phyloP scores from a whole-genome alignment of 1,140 invertebrate genomes.

The Drosophila eugracilis region DNA sequence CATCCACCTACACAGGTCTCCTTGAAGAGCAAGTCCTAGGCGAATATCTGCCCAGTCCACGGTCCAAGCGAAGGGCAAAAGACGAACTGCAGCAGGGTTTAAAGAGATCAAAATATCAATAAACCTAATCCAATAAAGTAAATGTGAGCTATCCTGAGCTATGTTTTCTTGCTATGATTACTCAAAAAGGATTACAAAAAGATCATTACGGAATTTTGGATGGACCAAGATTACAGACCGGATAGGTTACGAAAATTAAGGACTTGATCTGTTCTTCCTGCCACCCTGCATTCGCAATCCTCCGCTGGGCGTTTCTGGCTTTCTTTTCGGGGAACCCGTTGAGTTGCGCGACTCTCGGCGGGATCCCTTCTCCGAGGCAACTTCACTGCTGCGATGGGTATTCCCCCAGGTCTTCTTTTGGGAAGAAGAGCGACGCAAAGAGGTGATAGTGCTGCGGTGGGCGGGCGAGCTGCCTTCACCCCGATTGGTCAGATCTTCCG shows the following conservation, averaged over 20 bases:
- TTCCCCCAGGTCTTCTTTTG: background rate
- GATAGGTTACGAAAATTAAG: background rate
- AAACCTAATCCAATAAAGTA: background rate
- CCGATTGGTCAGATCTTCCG: background rate
- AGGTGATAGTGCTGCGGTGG: background rate
- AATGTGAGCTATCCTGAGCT: no score
- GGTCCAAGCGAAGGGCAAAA: background rate
- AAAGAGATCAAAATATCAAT: background rate
- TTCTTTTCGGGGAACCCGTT: background rate
- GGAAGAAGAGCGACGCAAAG: background rate
- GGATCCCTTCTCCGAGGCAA: background rate
- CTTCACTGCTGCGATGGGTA: background rate
- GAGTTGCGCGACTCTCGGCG: background rate
- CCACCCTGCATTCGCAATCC: background rate
- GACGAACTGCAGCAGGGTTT: no score
- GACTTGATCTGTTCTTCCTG: background rate
- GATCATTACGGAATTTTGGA: background rate
- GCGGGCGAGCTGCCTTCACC: background rate
- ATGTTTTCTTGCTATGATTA: background rate
- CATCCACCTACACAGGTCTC: constrained; percentile 31
- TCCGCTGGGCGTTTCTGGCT: background rate
- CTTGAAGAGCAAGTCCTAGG: constrained; percentile 35
- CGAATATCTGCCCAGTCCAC: constrained; percentile 31
- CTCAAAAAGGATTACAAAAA: no score
- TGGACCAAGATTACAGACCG: background rate